Evolutionary conservation across 2,113 vertebrate species (phyloP).

Genomic region (Haemorhous mexicanus): DNA sequence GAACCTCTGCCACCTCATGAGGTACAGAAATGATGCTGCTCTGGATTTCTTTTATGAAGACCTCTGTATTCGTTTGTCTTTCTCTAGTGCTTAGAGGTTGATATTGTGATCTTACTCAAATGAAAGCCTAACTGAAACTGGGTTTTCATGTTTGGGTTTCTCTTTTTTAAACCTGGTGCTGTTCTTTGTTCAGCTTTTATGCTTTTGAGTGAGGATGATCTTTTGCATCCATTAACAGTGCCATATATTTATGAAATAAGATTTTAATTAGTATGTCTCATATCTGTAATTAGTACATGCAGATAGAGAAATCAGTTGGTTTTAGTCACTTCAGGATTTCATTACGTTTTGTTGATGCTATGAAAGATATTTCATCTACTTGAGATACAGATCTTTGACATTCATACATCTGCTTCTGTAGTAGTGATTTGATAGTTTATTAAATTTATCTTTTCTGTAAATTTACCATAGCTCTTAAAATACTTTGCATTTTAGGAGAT

Average conservation of each 20-base stretch:
- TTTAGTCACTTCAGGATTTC: background rate
- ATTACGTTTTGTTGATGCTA: background rate
- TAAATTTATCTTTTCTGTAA: background rate
- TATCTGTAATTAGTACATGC: background rate
- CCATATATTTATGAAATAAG: background rate
- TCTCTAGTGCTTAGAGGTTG: background rate
- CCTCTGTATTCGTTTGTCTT: background rate
- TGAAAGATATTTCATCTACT: background rate
- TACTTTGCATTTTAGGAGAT: background rate
- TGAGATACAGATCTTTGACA: background rate
- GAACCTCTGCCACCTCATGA: constrained; percentile 90
- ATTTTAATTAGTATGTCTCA: background rate
- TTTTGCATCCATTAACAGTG: background rate
- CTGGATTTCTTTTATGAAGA: background rate
- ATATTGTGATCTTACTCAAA: background rate
- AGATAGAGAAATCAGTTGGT: background rate
- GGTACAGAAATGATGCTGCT: constrained; percentile 65
- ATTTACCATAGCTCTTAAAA: background rate
- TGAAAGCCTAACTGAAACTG: background rate
- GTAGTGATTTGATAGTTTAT: background rate
- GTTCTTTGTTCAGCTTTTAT: background rate
- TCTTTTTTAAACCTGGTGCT: background rate
- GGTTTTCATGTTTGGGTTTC: background rate
- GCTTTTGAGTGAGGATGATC: background rate
- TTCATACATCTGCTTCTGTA: background rate